phyloP scores from a whole-genome alignment of 2,797 vertebrate genomes.

The Peromyscus nudipes region DNA sequence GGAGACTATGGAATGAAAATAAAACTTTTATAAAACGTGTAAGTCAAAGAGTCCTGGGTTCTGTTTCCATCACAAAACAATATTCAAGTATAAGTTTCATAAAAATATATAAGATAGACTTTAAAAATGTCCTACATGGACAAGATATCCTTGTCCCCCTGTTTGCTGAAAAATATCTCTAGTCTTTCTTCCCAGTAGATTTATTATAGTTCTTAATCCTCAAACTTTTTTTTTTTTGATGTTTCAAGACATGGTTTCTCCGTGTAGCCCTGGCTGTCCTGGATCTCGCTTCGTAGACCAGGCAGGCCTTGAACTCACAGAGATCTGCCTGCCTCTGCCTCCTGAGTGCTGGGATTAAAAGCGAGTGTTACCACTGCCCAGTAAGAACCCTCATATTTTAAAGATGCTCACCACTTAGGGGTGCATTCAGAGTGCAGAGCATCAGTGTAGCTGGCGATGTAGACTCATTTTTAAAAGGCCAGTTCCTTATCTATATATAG shows the following conservation, averaged over 20 bases:
- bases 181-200: background rate
- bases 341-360: background rate
- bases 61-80: background rate
- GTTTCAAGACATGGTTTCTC: background rate
- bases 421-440: background rate
- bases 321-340: background rate
- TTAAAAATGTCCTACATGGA: background rate
- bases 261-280: background rate
- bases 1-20: background rate
- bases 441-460: background rate
- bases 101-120: background rate
- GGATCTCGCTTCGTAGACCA: background rate
- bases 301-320: background rate
- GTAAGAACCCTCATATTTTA: background rate
- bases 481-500: background rate
- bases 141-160: too few species aligned
- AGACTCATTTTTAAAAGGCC: background rate
- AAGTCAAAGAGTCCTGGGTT: background rate
- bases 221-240: background rate
- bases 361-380: background rate
- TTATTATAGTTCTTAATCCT: conserved; percentile 9
- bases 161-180: background rate
- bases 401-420: background rate
- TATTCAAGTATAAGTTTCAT: conserved; percentile 32
- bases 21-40: background rate